Percentiles rank a stretch among this genome's conserved stretches.
These are phyloP conservation scores for Cnemophilus loriae DNA, from an alignment of 2,113 vertebrate species.

Conservation along the genomic window DNA sequence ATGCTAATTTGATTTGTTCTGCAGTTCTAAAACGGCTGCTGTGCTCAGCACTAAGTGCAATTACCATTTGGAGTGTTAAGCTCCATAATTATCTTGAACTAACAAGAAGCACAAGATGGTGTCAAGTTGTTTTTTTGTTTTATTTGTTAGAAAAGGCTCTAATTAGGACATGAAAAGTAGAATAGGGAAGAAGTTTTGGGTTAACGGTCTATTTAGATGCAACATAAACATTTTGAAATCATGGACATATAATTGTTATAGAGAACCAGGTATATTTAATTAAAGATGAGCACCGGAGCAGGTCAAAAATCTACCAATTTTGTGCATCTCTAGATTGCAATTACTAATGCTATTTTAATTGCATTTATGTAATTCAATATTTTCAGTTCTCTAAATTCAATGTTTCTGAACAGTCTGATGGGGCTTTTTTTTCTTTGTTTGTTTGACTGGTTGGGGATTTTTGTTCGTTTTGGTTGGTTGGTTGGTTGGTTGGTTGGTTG, in stretches of 20 bases:
- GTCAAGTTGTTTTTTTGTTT: background rate
- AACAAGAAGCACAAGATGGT: background rate
- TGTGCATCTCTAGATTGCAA: background rate
- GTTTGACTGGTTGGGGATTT: background rate
- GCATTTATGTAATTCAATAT: background rate
- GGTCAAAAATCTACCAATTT: background rate
- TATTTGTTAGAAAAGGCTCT: background rate
- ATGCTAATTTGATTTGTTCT: slow-evolving; percentile 5
- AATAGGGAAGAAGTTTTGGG: background rate
- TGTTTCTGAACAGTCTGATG: background rate
- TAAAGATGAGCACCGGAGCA: background rate
- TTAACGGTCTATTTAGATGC: background rate
- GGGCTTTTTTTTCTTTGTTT: no score
- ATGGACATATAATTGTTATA: background rate
- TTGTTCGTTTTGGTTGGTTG: background rate
- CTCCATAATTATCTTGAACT: slow-evolving; percentile 21
- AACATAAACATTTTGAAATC: background rate
- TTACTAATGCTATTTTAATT: background rate
- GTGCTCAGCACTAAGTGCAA: slow-evolving; percentile 14
- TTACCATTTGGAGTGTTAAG: slow-evolving; percentile 13
- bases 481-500: background rate
- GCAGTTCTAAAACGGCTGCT: background rate
- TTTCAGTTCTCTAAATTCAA: background rate
- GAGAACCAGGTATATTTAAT: background rate
- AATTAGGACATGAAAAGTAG: background rate